These are phyloP conservation scores for Gadus macrocephalus DNA, from an alignment of 2,113 vertebrate genomes.

Conservation along the genomic window DNA sequence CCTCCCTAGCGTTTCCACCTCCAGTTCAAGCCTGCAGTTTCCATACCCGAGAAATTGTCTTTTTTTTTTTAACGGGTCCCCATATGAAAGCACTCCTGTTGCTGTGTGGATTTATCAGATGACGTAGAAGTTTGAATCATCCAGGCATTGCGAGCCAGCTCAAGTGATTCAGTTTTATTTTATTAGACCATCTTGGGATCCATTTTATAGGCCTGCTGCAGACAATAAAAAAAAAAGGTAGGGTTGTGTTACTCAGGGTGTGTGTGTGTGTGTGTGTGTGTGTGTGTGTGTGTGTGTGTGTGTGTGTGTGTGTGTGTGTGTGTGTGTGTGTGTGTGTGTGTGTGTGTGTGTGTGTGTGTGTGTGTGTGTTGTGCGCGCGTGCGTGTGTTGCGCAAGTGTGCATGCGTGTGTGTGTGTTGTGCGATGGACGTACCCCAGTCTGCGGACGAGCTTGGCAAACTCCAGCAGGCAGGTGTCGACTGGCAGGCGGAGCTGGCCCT, in stretches of 20 bases:
- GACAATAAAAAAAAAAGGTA: too few relatives aligned
- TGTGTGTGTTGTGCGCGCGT: not conserved
- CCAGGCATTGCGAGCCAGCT: too few relatives aligned
- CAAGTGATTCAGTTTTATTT: too few relatives aligned
- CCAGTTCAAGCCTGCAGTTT: too few relatives aligned
- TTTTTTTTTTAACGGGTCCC: too few relatives aligned
- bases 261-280: not conserved
- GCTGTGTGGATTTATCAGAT: not conserved
- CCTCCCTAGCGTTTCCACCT: too few relatives aligned
- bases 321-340: not conserved
- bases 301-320: not conserved
- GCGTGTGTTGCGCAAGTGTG: not conserved
- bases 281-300: too few relatives aligned
- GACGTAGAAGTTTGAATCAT: too few relatives aligned
- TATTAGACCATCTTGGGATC: too few relatives aligned
- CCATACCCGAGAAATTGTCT: too few relatives aligned
- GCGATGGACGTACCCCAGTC: slow-evolving; percentile 81
- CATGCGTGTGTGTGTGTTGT: not conserved
- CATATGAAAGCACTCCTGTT: not conserved
- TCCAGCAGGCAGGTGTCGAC: slow-evolving; percentile 89
- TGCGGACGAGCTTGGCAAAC: slow-evolving; percentile 90
- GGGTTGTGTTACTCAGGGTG: not conserved
- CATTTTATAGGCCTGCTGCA: not conserved
- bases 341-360: too few relatives aligned
- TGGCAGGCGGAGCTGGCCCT: slow-evolving; percentile 89